Percentiles rank a stretch among this genome's conserved stretches.
Evolutionary conservation across 2,888 invertebrate species (phyloP).

Genomic region (Netelia fuscicornis): DNA sequence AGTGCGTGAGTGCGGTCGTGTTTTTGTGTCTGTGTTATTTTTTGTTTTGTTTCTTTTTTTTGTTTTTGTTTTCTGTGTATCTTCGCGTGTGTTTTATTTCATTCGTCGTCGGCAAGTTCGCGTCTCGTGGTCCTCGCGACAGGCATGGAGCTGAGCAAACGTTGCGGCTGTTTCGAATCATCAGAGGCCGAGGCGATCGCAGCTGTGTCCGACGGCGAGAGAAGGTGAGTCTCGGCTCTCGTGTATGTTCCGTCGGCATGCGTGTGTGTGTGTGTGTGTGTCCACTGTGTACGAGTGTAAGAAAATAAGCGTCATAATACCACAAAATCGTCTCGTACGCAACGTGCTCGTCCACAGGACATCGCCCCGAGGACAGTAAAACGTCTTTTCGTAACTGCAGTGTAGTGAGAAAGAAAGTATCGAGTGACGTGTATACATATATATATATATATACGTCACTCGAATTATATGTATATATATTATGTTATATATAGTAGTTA

Average conservation of each 20-base stretch:
- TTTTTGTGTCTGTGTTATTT: slow-evolving; percentile 9
- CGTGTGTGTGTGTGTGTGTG: background rate
- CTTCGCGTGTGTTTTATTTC: slow-evolving; percentile 22
- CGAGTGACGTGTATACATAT: background rate
- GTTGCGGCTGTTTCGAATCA: slow-evolving; percentile 76
- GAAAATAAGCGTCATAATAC: slow-evolving; percentile 63
- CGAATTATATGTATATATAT: too few species aligned
- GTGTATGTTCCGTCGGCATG: background rate
- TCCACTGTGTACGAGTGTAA: slow-evolving; percentile 56
- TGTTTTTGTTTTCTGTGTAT: slow-evolving; percentile 20
- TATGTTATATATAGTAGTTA: too few species aligned
- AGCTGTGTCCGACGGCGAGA: slow-evolving; percentile 68
- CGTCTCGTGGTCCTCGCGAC: slow-evolving; percentile 49
- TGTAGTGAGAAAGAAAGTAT: background rate
- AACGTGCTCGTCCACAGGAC: slow-evolving; percentile 51
- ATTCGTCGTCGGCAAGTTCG: background rate
- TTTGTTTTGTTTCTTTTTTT: slow-evolving; percentile 25
- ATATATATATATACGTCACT: too few species aligned
- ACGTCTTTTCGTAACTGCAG: background rate
- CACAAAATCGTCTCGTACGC: slow-evolving; percentile 27
- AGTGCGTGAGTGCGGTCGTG: slow-evolving; percentile 23
- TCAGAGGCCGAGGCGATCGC: slow-evolving; percentile 73
- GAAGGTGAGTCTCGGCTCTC: slow-evolving; percentile 65
- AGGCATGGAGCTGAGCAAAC: slow-evolving; percentile 72
- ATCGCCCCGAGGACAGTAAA: slow-evolving; percentile 35